Evolutionary conservation across 2,888 invertebrate species (phyloP).

Genomic region (Kryphioiulus occultus): DNA sequence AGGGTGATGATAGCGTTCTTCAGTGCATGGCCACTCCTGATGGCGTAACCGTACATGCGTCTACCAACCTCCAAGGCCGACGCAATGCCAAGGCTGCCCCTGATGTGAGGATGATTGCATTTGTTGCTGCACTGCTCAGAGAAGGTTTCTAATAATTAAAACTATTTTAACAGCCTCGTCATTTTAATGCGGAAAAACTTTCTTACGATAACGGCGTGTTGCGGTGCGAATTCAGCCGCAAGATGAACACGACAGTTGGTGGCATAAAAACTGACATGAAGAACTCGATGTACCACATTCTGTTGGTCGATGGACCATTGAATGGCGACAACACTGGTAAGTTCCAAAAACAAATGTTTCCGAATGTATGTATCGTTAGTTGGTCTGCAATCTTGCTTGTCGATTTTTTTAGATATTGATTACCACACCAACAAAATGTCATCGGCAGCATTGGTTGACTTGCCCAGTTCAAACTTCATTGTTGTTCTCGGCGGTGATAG

Average conservation of each 20-base stretch:
- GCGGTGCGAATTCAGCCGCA: slow-evolving; percentile 37
- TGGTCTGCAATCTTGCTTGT: neutral
- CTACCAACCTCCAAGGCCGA: neutral
- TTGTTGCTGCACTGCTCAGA: too few species aligned
- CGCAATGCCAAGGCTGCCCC: neutral
- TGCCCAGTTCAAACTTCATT: slow-evolving; percentile 28
- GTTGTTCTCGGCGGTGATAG: neutral
- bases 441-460: neutral
- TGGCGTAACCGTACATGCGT: neutral
- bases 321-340: slow-evolving; percentile 19
- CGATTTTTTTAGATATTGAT: slow-evolving; percentile 14
- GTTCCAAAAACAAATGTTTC: neutral
- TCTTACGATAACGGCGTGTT: neutral
- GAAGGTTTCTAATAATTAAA: neutral
- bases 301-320: slow-evolving; percentile 33
- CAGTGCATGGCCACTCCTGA: slow-evolving; percentile 48
- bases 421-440: slow-evolving; percentile 25
- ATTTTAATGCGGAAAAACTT: neutral
- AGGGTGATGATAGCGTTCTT: slow-evolving; percentile 52
- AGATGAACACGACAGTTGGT: neutral
- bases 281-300: neutral
- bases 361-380: neutral
- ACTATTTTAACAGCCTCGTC: neutral
- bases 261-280: slow-evolving; percentile 2
- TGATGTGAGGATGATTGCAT: neutral